Evolutionary conservation across 2,888 invertebrate genomes (phyloP), one percentile per base, ranked within the genome.

Genomic region (Phaedon cochleariae): DNA sequence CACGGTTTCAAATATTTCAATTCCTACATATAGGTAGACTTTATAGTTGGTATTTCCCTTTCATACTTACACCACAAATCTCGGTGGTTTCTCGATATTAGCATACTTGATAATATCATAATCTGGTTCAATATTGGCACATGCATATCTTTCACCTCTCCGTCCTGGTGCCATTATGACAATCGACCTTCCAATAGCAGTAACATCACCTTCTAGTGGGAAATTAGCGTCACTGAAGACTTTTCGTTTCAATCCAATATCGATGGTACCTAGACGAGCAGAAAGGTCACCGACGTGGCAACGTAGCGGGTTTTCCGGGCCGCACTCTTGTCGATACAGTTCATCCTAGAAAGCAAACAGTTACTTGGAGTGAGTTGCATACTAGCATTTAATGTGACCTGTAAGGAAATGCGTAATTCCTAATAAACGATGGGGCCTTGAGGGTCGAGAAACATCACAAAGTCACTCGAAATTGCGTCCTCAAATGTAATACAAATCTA

Each of bases 261-360:
- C 89, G 54, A 97, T 92, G 0, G 93, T 89, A 0, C 95, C 96
- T 34, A 96, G 84, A 69, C 96, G 87, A 0, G 94, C 90, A 0
- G 95, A 93, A 48, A 96, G 84, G 82, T 97, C 97, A 0, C 97
- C 97, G 0, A 96, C 93, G 79, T 96, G 92, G 80, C 97, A 97
- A 1, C 97, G 86, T 59, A 96, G 83, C 0, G 96, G 97, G 77
- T 95, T 94, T 81, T 93, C 92, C 0, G 93, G 88, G 0, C 92
- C 92, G 80, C 97, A 97, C 85, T 97, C 96, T 82, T 91, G 90
- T 63, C 86, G 88, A 82, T 97, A 97, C 54, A 95, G 84, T 67
- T 95, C 94, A 57, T 89, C 89, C 95, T 95, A 80, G 7, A 69
- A 71, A 46, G 6, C 15, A 34, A 31, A 34, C 51, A 62, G 52